Evolutionary conservation across 2,113 vertebrate species (phyloP).

Genomic region (Nannospalax galili): DNA sequence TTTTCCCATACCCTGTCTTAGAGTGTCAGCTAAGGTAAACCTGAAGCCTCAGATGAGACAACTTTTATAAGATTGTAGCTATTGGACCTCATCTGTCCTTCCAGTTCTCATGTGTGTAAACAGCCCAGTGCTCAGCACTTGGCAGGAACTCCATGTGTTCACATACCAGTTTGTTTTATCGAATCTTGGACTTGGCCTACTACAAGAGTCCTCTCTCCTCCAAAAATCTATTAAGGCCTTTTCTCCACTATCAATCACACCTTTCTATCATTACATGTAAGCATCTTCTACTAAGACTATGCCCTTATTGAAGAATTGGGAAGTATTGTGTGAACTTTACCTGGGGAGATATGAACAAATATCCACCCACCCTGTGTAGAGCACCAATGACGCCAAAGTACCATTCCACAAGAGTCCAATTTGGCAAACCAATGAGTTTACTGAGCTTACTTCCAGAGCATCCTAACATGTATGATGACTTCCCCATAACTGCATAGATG

Average conservation of each 20-base stretch:
- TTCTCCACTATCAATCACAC: background rate
- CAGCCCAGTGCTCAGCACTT: background rate
- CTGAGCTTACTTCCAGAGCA: background rate
- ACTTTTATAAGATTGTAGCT: background rate
- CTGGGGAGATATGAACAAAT: too few species aligned
- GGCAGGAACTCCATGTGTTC: background rate
- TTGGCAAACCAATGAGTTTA: background rate
- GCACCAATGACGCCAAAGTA: background rate
- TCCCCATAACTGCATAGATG: background rate
- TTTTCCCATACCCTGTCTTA: background rate
- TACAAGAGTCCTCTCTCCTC: background rate
- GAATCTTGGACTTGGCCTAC: background rate
- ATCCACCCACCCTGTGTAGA: too few species aligned
- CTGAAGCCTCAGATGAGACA: conserved; percentile 1
- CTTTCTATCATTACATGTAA: background rate
- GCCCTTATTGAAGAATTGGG: background rate
- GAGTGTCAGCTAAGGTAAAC: conserved; percentile 39
- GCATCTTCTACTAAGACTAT: background rate
- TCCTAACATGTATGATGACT: background rate
- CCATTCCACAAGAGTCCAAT: background rate
- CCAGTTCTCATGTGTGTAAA: background rate
- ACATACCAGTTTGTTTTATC: background rate
- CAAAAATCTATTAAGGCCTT: background rate
- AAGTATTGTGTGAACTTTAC: background rate
- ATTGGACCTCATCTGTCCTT: background rate